Evolutionary conservation across 2,113 vertebrate species (phyloP).

Genomic region (Archilochus colubris): DNA sequence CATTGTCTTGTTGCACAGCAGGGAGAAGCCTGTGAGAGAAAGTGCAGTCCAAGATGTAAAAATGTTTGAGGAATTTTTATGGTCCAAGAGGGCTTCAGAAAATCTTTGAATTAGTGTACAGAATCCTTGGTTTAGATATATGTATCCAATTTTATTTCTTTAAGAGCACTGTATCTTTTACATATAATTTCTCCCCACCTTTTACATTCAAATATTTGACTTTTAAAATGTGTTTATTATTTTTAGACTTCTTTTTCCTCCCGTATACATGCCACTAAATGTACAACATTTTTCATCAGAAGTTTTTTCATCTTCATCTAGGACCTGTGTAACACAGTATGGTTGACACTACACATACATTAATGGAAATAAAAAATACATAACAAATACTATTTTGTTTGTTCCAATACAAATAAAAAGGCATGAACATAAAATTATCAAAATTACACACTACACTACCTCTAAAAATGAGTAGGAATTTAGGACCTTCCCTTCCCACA

Average conservation of each 20-base stretch:
- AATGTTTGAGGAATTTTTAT: neutral
- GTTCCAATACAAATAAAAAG: neutral
- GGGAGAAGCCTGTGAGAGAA: neutral
- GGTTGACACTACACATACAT: neutral
- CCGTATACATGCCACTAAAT: neutral
- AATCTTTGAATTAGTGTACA: neutral
- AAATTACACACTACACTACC: neutral
- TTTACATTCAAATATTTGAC: neutral
- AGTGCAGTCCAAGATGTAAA: neutral
- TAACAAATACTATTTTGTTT: neutral
- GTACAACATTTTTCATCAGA: neutral
- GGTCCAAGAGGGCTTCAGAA: neutral
- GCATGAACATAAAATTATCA: neutral
- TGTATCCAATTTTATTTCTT: neutral
- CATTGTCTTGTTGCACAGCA: neutral
- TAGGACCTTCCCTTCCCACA: neutral
- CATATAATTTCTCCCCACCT: rapidly evolving
- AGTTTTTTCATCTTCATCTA: neutral
- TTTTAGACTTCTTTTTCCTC: neutral
- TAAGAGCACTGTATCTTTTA: neutral
- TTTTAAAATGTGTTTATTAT: neutral
- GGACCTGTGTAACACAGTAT: neutral
- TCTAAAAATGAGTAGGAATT: neutral
- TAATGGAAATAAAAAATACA: neutral
- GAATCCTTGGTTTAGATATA: neutral